Base-by-base conservation (phyloP, 2,113 vertebrate species). In the Phalacrocorax aristotelis region DNA sequence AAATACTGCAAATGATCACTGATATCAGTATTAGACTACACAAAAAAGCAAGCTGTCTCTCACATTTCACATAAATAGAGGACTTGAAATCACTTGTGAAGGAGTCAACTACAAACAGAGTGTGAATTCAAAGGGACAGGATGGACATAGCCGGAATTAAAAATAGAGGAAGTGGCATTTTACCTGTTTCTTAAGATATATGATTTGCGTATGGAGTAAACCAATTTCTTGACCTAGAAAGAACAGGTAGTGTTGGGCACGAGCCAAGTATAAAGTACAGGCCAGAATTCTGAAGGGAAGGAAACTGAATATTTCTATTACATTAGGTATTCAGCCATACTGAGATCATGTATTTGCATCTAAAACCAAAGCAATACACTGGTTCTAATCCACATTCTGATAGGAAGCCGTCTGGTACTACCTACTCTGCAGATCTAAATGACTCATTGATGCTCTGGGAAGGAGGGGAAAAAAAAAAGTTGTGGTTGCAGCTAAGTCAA, bases 351-450 rank as follows among this genome's bases (percentile, higher is more conserved):
- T 44, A 44, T 49, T 72, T 60, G 51, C 36, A 46, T 61, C 70
- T 74, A 54, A 74, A 74, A 55, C n/a, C 78, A 82, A 82, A 85
- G 32, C 61, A 90, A 88, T 38, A 78, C 36, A 51, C 40, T 22
- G 27, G 22, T 38, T 77, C 60, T 88, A 92, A 90, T 57, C 29
- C 36, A 79, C 29, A 15, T 70, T 79, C 83, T 78, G 46, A 78
- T 4, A 74, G 83, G 9, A 92, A 40, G 55, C 60, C 8, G 8
- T 70, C 81, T 46, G 30, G 74, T 90, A 19, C 71, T 80, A 92
- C 74, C 74, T 78, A 52, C 61, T 92, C 89, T 90, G 78, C 74
- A 95, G 83, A 82, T 65, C 81, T n/a, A 95, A 88, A 70, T 90
- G 86, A 95, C 87, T 92, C 79, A 85, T 22, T 92, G 90, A 90